Evolutionary conservation across 2,888 invertebrate species (phyloP), one percentile per base, ranked within the genome.

Genomic region (Priocnemis perturbator): DNA sequence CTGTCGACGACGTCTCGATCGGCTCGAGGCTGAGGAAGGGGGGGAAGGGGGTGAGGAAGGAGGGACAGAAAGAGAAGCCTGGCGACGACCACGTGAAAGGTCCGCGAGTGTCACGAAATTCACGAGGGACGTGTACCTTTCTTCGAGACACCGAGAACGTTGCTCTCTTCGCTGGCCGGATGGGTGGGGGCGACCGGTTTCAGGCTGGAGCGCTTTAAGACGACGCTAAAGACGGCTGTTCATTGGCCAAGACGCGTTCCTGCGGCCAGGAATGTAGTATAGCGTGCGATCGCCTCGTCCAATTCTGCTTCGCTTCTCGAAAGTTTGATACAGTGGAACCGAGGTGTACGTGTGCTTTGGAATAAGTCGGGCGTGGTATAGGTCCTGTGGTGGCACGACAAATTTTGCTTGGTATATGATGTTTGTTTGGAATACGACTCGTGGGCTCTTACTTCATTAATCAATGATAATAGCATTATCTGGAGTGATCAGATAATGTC

Each of bases 101-200:
- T 21, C 66, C 20, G 67, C 62, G 45, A 60, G 65, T 69, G 70
- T 69, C 77, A 65, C 60, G 77, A 67, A 74, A 77, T 71, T 65
- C 76, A 67, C 64, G 64, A 64, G 64, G 23, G 56, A 64, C 53
- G 65, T 45, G 57, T 59, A 15, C 67, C 67, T 71, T 57, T 65
- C 66, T 63, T 52, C 59, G 58, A 15, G 3, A 26, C 20, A 53
- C 59, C 68, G 68, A 37, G 59, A 30, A 63, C 72, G 69, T 69
- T 68, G 64, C 72, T 70, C 76, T 66, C 67, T 72, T 71, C 50
- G 37, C 48, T 64, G 11, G 23, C 15, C 17, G 63, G n/a, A 14
- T 20, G 14, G 20, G 75, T 69, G 79, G 69, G 79, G 70, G 61
- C 73, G 73, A 79, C 79, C 79, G 79, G 79, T 77, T 79, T 67